These are phyloP conservation scores for Macroglossus sobrinus DNA, from an alignment of 2,113 vertebrate species.

Conservation along the genomic window DNA sequence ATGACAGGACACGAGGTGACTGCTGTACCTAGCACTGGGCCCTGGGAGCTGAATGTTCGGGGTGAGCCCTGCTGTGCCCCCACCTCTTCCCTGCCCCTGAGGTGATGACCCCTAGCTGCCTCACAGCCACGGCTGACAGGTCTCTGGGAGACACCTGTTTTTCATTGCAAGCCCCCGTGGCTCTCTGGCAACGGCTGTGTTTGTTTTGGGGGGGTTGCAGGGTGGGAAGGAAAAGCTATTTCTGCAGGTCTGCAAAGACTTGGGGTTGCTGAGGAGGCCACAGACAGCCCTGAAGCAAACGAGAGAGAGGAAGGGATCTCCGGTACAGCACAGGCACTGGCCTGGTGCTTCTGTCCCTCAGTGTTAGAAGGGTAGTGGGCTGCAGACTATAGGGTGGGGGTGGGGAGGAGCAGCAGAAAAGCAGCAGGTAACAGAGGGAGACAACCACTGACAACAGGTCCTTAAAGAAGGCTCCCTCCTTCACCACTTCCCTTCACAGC, in stretches of 20 bases:
- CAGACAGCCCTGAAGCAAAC: not conserved
- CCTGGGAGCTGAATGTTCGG: not conserved
- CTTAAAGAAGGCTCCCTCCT: not conserved
- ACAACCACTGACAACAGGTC: not conserved
- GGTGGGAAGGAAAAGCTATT: not conserved
- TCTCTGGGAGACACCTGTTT: conserved; percentile 66
- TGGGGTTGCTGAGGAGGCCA: not conserved
- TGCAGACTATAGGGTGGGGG: not conserved
- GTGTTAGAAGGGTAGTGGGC: not conserved
- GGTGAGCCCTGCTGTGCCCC: not conserved
- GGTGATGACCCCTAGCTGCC: conserved; percentile 21
- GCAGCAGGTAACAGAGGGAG: no score
- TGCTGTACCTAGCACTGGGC: rapidly evolving
- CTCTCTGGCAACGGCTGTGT: conserved; percentile 46
- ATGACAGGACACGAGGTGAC: not conserved
- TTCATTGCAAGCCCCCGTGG: conserved; percentile 58
- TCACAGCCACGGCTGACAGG: not conserved
- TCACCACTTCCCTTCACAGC: not conserved
- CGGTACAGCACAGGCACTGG: not conserved
- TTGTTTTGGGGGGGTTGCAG: not conserved
- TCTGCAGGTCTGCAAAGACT: conserved; percentile 29
- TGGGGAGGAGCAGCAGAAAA: rapidly evolving
- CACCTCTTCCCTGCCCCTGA: not conserved
- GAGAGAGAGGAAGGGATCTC: not conserved
- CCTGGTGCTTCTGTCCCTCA: not conserved